Evolutionary conservation across 2,113 vertebrate species (phyloP), one percentile per base, ranked within the genome.

Genomic region (Vulpes vulpes): DNA sequence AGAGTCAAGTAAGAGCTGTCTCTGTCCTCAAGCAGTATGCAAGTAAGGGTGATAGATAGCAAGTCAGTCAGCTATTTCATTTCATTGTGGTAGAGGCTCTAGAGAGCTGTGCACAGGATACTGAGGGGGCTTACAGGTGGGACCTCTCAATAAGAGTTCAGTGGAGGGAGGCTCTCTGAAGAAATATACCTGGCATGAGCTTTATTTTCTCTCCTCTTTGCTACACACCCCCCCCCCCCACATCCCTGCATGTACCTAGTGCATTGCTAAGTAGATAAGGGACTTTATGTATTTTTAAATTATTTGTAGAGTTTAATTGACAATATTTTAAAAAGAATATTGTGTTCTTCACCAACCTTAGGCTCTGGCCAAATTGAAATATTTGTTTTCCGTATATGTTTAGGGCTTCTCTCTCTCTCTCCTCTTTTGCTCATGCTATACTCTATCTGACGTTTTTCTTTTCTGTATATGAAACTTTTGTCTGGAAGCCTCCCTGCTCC

Each of bases 221-320:
- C 35, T 71, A 1, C 30, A 35, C 8, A 5, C 11, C 2, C 11
- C 8, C 7, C 11, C 2, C 11, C 8, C 30, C 2, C 11, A 27
- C 32, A 32, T 32, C 11, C 67, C 5, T 43, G 11, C 11, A 57
- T 16, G 30, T 43, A 82, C 20, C 22, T 49, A 55, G 65, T 84
- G 38, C 57, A 23, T n/a, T 65, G 43, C 74, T 84, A 64, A 83
- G 20, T 73, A 92, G 93, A 69, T n/a, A 51, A 67, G 32, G 30
- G n/a, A 12, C 57, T 82, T 96, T 71, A 49, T 27, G 32, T 60
- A 88, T 86, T 85, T 92, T 51, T 69, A 88, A 38, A 32, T 49
- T 51, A 43, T 81, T 78, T 86, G 35, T n/a, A 25, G 20, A 96
- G 20, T 65, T 91, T 78, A 76, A 60, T n/a, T 53, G 85, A 65